Percentiles rank a stretch among this genome's conserved stretches.
These are phyloP conservation scores for Synodontis membranacea DNA, from an alignment of 2,113 vertebrate species.

Conservation along the genomic window DNA sequence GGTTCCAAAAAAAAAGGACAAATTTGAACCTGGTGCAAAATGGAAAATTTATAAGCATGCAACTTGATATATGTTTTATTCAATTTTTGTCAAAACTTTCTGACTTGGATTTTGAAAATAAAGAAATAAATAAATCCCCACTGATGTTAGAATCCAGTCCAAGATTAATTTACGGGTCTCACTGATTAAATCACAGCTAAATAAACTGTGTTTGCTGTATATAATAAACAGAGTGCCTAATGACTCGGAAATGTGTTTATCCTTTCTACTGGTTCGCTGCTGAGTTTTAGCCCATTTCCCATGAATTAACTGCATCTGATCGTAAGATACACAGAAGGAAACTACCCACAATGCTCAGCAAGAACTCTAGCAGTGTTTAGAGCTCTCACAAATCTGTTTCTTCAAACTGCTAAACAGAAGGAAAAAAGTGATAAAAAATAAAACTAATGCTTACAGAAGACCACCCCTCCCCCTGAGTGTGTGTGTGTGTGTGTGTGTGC, in stretches of 20 bases:
- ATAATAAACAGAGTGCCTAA: neutral
- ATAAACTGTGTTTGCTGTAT: neutral
- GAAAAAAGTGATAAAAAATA: slow-evolving; percentile 8
- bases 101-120: neutral
- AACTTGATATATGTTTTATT: neutral
- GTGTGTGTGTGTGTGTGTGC: neutral
- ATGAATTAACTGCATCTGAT: slow-evolving; percentile 10
- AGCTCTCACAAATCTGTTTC: slow-evolving; percentile 10
- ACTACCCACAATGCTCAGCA: neutral
- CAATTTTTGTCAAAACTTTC: neutral
- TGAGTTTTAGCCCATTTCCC: slow-evolving; percentile 6
- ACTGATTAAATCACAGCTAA: neutral
- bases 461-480: neutral
- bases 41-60: neutral
- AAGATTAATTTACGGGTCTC: neutral
- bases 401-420: neutral
- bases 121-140: neutral
- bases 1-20: neutral
- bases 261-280: neutral
- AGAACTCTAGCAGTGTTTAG: neutral
- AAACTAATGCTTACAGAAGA: neutral
- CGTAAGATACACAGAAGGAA: neutral
- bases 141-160: neutral
- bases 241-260: neutral
- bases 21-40: neutral